phyloP scores from a whole-genome alignment of 2,113 vertebrate species.

The Rhipidura dahli region DNA sequence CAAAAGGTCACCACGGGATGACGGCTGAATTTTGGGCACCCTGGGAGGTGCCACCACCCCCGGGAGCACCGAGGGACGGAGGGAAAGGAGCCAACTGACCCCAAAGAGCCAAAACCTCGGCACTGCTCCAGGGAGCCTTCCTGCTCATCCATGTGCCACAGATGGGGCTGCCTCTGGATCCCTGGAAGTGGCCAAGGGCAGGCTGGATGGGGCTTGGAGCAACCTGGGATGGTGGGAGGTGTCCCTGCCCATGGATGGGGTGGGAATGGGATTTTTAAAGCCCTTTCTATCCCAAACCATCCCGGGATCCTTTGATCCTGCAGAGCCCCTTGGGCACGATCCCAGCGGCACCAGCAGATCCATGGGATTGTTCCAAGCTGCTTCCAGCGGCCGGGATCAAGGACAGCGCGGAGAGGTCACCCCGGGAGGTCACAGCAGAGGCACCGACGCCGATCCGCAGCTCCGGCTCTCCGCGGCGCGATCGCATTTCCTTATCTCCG shows the following conservation, averaged over 20 bases:
- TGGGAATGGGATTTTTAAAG: background rate
- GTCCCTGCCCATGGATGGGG: background rate
- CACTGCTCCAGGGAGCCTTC: background rate
- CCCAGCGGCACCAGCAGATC: background rate
- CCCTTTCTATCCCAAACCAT: background rate
- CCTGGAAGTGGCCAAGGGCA: background rate
- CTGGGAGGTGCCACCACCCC: background rate
- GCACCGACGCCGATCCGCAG: rapidly evolving
- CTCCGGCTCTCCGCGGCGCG: no score
- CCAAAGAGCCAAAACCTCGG: background rate
- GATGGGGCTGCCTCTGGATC: background rate
- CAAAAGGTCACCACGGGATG: background rate
- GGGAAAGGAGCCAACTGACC: background rate
- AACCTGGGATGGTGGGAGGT: background rate
- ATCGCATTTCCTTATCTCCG: background rate
- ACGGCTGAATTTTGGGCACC: background rate
- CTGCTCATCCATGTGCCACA: background rate
- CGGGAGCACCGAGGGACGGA: background rate
- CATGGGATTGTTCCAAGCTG: background rate
- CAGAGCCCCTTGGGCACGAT: background rate
- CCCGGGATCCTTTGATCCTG: background rate
- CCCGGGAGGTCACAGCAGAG: background rate
- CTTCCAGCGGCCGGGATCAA: background rate
- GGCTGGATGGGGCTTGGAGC: background rate
- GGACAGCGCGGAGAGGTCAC: rapidly evolving